Evolutionary conservation across 2,797 vertebrate genomes (phyloP).

Genomic region (Sebastes melanostomus): DNA sequence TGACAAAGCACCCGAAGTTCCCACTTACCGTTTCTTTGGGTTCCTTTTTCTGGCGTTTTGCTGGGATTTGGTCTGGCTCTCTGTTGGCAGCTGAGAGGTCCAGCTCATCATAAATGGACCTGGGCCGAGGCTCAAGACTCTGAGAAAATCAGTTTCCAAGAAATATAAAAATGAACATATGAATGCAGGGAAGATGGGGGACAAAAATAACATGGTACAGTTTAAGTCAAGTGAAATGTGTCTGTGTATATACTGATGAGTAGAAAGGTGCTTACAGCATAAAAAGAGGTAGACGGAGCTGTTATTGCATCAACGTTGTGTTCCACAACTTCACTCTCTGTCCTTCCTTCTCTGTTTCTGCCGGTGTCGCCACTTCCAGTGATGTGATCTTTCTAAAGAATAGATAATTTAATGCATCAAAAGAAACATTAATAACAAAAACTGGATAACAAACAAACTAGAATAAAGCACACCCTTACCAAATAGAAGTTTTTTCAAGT

Average conservation of each 20-base stretch:
- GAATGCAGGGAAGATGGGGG: background rate
- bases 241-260: background rate
- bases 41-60: slow-evolving; percentile 18
- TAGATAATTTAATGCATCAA: background rate
- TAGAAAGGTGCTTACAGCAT: slow-evolving; percentile 71
- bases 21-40: slow-evolving; percentile 53
- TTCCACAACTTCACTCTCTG: background rate
- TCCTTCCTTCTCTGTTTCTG: slow-evolving; percentile 7
- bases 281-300: slow-evolving; percentile 66
- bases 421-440: background rate
- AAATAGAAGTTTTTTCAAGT: too few species aligned
- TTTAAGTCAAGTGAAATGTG: background rate
- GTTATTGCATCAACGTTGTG: background rate
- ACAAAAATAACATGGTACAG: background rate
- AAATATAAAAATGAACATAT: background rate
- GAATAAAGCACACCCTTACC: background rate
- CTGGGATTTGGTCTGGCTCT: slow-evolving; percentile 11
- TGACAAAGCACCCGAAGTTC: background rate
- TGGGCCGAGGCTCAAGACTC: slow-evolving; percentile 69
- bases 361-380: background rate
- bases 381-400: slow-evolving; percentile 19
- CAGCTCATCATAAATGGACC: slow-evolving; percentile 79
- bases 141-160: slow-evolving; percentile 48
- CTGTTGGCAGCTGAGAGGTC: slow-evolving; percentile 35
- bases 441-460: background rate